These are phyloP conservation scores for Styela clava DNA, from an alignment of 23 tunicate species.

Conservation along the genomic window DNA sequence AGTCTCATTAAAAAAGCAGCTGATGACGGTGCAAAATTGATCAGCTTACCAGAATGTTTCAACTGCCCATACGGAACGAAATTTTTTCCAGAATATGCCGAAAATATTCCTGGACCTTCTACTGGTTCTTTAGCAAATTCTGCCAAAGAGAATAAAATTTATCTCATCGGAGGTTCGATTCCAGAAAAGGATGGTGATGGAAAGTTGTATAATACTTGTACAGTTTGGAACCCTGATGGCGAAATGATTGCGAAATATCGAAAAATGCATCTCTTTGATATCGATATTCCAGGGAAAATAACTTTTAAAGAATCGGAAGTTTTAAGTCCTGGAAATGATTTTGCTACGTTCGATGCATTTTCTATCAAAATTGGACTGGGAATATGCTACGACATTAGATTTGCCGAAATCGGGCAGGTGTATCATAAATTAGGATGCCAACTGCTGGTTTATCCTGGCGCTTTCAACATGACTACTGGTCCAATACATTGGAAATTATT, in stretches of 20 bases:
- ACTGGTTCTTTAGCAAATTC: conserved; percentile 53
- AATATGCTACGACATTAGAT: conserved; percentile 91
- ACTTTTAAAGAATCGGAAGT: conserved; percentile 89
- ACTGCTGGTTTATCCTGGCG: conserved; percentile 89
- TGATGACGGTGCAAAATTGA: conserved; percentile 80
- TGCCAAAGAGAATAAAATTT: conserved; percentile 88
- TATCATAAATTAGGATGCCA: conserved; percentile 78
- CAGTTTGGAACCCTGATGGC: conserved; percentile 82
- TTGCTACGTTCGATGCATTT: conserved; percentile 55
- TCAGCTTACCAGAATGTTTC: conserved; percentile 96
- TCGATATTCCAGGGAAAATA: conserved; percentile 97
- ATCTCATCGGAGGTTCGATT: conserved; percentile 91
- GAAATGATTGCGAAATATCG: conserved; percentile 81
- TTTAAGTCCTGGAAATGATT: conserved; percentile 60
- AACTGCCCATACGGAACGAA: conserved; percentile 97
- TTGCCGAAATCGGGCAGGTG: conserved; percentile 86
- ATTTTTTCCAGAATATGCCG: conserved; percentile 94
- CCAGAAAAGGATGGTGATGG: conserved; percentile 67
- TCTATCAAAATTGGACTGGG: conserved; percentile 69
- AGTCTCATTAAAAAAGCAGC: conserved; percentile 78
- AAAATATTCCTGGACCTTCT: conserved; percentile 87
- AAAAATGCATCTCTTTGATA: conserved; percentile 96
- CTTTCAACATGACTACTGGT: conserved; percentile 98
- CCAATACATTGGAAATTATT: conserved; percentile 89
- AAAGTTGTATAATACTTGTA: conserved; percentile 81